Evolutionary conservation across 2,113 vertebrate species (phyloP), one percentile per base, ranked within the genome.

Genomic region (Psammodynastes pulverulentus): DNA sequence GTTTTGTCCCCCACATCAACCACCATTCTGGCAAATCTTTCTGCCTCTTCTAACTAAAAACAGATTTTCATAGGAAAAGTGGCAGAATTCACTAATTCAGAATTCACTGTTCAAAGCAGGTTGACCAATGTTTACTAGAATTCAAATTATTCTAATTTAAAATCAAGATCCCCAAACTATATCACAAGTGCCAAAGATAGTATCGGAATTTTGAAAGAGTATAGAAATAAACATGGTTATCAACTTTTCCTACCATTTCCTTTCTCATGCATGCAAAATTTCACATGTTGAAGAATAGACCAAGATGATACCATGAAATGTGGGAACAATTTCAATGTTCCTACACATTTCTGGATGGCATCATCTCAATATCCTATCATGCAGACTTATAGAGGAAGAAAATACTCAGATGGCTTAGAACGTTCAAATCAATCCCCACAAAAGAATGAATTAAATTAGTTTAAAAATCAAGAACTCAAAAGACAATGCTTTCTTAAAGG

Each of bases 31-130:
- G 96, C 98, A 97, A 99, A 99, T 93, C 97, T 97, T 97, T 99
- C 99, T 1, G 98, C 99, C 94, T 99, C 99, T 96, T 99, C 99
- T 97, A 99, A 96, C 99, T 99, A 96, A 93, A 98, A 97, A 97
- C 34, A 90, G 4, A 84, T n/a, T 7, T n/a, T 88, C 1, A 3
- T 89, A 84, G 95, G 84, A 94, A 5, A 49, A 86, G 34, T 17
- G 53, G 8, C 43, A 85, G 45, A 51, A 51, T 15, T 43, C 26
- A 46, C 9, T 86, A n/a, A 43, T 72, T 87, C 48, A 67, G 26
- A 87, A 39, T 21, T n/a, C 21, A 48, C 23, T 91, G 56, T 51
- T 29, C 43, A 67, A 91, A 91, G 34, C 46, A 49, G 62, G 39
- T 51, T 62, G 23, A 87, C 15, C 15, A 17, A 52, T 24, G 15